Evolutionary conservation across 2,113 vertebrate genomes (phyloP).

Genomic region (Bufo gargarizans): DNA sequence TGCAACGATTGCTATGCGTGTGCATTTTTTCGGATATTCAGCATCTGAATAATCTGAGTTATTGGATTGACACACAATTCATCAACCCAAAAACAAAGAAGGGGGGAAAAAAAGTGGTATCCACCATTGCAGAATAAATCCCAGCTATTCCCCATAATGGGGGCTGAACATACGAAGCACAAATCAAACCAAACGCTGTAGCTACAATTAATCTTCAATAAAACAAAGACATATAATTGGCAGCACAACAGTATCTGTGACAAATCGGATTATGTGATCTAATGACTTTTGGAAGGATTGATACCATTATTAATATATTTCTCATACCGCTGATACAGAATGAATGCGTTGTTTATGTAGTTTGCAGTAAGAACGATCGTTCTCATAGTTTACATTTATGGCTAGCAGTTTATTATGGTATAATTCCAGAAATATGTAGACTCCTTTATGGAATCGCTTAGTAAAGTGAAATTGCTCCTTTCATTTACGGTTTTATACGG

Average conservation of each 20-base stretch:
- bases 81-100: no score
- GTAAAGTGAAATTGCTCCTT: conserved; percentile 57
- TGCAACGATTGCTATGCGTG: no score
- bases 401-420: conserved; percentile 36
- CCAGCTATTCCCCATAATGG: no score
- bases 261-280: background rate
- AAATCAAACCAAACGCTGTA: background rate
- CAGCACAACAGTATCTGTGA: background rate
- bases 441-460: conserved; percentile 58
- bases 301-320: background rate
- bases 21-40: no score
- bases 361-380: conserved; percentile 53
- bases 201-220: background rate
- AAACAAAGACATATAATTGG: background rate
- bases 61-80: no score
- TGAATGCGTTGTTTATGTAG: conserved; percentile 59
- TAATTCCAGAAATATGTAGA: conserved; percentile 55
- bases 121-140: no score
- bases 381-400: conserved; percentile 60
- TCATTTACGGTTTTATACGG: conserved; percentile 53
- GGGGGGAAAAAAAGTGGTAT: no score
- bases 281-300: background rate
- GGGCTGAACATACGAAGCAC: no score
- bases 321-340: background rate
- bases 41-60: no score